These are phyloP conservation scores for Pseudochirops corinnae DNA, from an alignment of 2,797 vertebrate species.

Conservation along the genomic window DNA sequence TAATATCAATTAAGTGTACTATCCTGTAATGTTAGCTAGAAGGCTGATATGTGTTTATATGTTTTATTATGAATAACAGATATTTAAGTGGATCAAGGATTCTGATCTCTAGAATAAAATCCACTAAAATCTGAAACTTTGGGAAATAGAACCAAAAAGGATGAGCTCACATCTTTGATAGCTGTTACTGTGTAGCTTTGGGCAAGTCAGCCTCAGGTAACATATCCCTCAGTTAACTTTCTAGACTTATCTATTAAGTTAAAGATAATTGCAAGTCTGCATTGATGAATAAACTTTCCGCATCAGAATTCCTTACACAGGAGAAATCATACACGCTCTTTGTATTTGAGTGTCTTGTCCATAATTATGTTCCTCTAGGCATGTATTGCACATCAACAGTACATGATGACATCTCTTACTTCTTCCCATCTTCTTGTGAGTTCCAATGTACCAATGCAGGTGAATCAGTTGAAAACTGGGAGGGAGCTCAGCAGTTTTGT, in stretches of 20 bases:
- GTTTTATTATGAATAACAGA: slow-evolving; percentile 28
- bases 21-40: not conserved
- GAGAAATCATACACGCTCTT: not conserved
- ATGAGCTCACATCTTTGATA: not conserved
- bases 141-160: not conserved
- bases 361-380: not conserved
- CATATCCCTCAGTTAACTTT: not conserved
- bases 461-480: slow-evolving; percentile 8
- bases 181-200: not conserved
- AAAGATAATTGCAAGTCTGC: not conserved
- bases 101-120: slow-evolving; percentile 41
- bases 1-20: slow-evolving; percentile 10
- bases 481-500: not conserved
- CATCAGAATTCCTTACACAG: not conserved
- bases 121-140: slow-evolving; percentile 7
- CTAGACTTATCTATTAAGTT: not conserved
- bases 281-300: not conserved
- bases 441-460: slow-evolving; percentile 10
- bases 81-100: slow-evolving; percentile 39
- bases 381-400: not conserved
- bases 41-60: slow-evolving; percentile 34
- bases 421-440: not conserved
- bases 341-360: not conserved
- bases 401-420: not conserved
- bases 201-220: not conserved